Percentiles rank a stretch among this genome's conserved stretches.
Evolutionary conservation across 2,888 invertebrate genomes (phyloP).

Genomic region (Drosophila picticornis): DNA sequence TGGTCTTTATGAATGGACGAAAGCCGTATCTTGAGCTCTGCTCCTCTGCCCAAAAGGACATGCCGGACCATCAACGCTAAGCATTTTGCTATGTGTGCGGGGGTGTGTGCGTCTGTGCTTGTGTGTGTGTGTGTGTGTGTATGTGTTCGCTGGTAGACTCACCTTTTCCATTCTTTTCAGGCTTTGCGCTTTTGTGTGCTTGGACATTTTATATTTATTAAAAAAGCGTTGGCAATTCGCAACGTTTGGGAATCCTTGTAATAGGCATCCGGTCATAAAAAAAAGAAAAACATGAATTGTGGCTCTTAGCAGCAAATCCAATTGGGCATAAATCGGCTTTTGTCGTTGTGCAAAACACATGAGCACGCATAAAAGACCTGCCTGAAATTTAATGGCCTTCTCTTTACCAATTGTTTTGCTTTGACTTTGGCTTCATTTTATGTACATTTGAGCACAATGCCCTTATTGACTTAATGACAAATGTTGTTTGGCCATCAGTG

Average conservation of each 20-base stretch:
- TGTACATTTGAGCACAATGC: constrained; percentile 80
- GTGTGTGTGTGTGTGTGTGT: background rate
- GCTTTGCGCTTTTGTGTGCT: constrained; percentile 20
- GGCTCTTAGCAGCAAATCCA: constrained; percentile 81
- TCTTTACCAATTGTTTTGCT: background rate
- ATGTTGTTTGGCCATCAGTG: constrained; percentile 70
- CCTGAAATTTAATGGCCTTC: constrained; percentile 48
- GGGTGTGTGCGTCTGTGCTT: background rate
- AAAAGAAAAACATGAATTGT: constrained; percentile 70
- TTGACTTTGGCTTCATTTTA: constrained; percentile 68
- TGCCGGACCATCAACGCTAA: constrained; percentile 54
- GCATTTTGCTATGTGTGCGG: constrained; percentile 33
- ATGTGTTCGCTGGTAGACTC: constrained; percentile 47
- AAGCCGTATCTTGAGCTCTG: constrained; percentile 9
- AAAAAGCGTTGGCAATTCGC: constrained; percentile 57
- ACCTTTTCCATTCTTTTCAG: constrained; percentile 57
- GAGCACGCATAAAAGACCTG: constrained; percentile 46
- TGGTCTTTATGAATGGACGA: constrained; percentile 54
- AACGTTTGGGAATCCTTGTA: constrained; percentile 47
- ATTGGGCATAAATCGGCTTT: constrained; percentile 81
- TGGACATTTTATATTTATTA: constrained; percentile 80
- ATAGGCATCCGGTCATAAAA: constrained; percentile 80
- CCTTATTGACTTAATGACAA: constrained; percentile 81
- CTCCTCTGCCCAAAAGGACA: constrained; percentile 48
- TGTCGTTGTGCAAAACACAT: constrained; percentile 63